phyloP scores from a whole-genome alignment of 2,113 vertebrate species.

The Onychorhynchus coronatus region DNA sequence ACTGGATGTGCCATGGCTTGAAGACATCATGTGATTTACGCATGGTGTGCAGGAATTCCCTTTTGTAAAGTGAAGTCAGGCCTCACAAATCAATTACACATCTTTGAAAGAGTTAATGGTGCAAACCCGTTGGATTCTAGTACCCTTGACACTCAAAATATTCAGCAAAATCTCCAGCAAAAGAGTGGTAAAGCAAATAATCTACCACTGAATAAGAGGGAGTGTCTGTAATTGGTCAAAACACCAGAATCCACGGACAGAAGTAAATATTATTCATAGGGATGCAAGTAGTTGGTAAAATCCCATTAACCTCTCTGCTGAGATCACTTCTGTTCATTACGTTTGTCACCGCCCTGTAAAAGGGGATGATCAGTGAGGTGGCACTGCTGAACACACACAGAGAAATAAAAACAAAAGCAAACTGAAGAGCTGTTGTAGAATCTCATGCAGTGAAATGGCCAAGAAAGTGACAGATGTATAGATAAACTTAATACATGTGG shows the following conservation, averaged over 20 bases:
- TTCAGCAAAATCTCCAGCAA: not conserved
- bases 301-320: not conserved
- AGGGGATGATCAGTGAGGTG: not conserved
- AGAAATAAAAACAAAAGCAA: not conserved
- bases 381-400: not conserved
- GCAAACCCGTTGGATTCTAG: not conserved
- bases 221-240: not conserved
- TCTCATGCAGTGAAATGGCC: not conserved
- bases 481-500: not conserved
- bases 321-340: not conserved
- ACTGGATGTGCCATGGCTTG: slow-evolving; percentile 74
- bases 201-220: not conserved
- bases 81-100: not conserved
- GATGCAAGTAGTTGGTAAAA: not conserved
- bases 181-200: not conserved
- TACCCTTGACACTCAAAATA: not conserved
- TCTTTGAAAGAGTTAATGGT: not conserved
- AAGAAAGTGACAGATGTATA: not conserved
- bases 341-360: not conserved
- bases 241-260: not conserved
- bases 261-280: not conserved
- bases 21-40: slow-evolving; percentile 70
- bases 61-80: not conserved
- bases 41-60: not conserved
- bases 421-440: not conserved